These are phyloP conservation scores for Cololabis saira DNA, from an alignment of 2,113 vertebrate species.

Conservation along the genomic window DNA sequence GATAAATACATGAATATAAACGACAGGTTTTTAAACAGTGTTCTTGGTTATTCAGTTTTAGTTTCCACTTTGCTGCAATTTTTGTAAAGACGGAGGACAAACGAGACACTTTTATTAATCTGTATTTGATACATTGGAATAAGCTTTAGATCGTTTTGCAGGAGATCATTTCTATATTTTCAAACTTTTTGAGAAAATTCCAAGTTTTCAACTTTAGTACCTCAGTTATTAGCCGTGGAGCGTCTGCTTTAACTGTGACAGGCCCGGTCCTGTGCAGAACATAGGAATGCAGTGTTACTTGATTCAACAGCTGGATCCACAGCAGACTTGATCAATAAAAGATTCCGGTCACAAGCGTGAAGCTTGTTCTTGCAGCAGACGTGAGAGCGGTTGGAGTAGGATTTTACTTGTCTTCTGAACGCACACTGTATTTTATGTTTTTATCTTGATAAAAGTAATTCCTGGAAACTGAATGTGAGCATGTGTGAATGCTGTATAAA, in stretches of 20 bases:
- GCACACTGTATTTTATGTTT: not conserved
- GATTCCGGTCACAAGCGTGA: no score
- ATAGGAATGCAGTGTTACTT: slow-evolving; percentile 8
- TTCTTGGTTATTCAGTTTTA: not conserved
- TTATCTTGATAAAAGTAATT: slow-evolving; percentile 16
- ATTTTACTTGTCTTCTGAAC: slow-evolving; percentile 12
- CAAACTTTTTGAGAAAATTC: not conserved
- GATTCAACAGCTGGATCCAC: not conserved
- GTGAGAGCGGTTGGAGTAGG: not conserved
- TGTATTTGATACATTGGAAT: not conserved
- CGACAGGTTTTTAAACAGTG: not conserved
- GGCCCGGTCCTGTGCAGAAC: not conserved
- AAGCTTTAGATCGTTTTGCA: not conserved
- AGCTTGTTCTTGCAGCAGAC: no score
- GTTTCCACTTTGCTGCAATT: no score
- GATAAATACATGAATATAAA: not conserved
- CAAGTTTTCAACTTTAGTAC: not conserved
- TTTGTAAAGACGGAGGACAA: no score
- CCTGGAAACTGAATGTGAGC: slow-evolving; percentile 46
- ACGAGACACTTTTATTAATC: not conserved
- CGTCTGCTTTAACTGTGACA: not conserved
- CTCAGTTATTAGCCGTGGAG: not conserved
- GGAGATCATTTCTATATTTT: not conserved
- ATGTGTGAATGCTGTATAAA: slow-evolving; percentile 58
- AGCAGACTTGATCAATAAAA: not conserved